Base-by-base conservation (phyloP, 2,113 vertebrate species). In the Chinchilla lanigera region DNA sequence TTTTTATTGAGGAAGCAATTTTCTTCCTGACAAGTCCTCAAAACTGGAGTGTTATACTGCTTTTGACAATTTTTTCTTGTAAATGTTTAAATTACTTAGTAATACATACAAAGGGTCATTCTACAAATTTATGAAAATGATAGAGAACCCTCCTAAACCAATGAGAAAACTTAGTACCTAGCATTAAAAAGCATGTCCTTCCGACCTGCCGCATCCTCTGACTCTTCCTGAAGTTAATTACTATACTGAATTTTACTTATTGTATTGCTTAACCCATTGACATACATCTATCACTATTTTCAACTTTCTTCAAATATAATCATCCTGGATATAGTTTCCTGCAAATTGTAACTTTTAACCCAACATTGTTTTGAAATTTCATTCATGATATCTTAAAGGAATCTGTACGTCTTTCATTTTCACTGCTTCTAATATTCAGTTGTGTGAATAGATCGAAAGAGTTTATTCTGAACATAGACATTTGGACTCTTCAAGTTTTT, bases 301-400 rank as follows among this genome's bases (percentile, higher is more conserved):
- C n/a, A 92, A 67, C 58, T 82, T 63, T 86, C 47, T 81, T 96
- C 50, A 60, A 94, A 73, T 52, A 60, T 44, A 93, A 81, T 71
- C 38, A 60, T 4, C 22, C n/a, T 58, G 28, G 78, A 35, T 54
- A 28, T 67, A 35, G 73, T 86, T 88, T 90, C n/a, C 77, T 24
- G 4, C 50, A 97, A 90, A 12, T 81, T 71, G 7, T 2, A 35
- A 26, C 67, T 85, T 54, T 93, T 90, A 47, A 82, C 14, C 44
- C 2, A 6, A 67, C 30, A 73, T 0, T 89, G 24, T 58, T 65
- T 84, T 77, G 41, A 47, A 83, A 58, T 90, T 35, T 54, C 33
- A 77, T 28, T 85, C 38, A 54, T 33, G 14, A 52, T 5, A 52
- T 35, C 88, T 93, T 58, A 24, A 58, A 12, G 81, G n/a, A 94